Evolutionary conservation across 2,113 vertebrate species (phyloP), one percentile per base, ranked within the genome.

Genomic region (Chaenogobius annularis): DNA sequence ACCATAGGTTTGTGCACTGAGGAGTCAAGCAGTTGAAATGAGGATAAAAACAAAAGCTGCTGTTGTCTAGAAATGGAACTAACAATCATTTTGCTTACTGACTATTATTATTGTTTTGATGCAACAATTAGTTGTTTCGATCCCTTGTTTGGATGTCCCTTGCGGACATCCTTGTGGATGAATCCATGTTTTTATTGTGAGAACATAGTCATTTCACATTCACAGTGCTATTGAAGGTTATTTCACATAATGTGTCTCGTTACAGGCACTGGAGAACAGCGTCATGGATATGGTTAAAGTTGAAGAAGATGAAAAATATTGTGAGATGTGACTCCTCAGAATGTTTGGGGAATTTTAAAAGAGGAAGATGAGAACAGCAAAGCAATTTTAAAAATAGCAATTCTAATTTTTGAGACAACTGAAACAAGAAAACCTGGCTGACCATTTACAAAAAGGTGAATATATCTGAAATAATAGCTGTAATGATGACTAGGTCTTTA

Each of bases 391-490:
- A 68, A 74, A 9, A 46, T 86, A 44, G 75, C 62, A 15, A 13
- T 66, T 31, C 26, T 66, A 23, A 73, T 31, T 79, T 65, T n/a
- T 86, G 64, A 75, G 54, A 48, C 0, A 0, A 68, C 68, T 68
- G 74, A 75, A 84, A 17, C 66, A 6, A 19, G 35, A 66, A 11
- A 3, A 55, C 6, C 6, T 82, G 69, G 82, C 85, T 20, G n/a
- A 69, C 22, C 8, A 0, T 66, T 74, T 86, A 26, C 56, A 73
- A 17, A 78, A 22, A 46, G 75, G 82, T 86, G 73, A 78, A 79
- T 56, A 3, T 17, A 3, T 55, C 8, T 15, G 8, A 19, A 62
- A 35, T 17, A 19, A 37, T 37, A 31, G 2, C 14, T 22, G 10
- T 58, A 23, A 58, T 26, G 22, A 31, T 31, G 1, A 31, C n/a